Percentiles rank a stretch among this genome's conserved stretches.
These are phyloP conservation scores for Leucoraja ocellata DNA, from an alignment of 2,797 vertebrate genomes.

Conservation along the genomic window DNA sequence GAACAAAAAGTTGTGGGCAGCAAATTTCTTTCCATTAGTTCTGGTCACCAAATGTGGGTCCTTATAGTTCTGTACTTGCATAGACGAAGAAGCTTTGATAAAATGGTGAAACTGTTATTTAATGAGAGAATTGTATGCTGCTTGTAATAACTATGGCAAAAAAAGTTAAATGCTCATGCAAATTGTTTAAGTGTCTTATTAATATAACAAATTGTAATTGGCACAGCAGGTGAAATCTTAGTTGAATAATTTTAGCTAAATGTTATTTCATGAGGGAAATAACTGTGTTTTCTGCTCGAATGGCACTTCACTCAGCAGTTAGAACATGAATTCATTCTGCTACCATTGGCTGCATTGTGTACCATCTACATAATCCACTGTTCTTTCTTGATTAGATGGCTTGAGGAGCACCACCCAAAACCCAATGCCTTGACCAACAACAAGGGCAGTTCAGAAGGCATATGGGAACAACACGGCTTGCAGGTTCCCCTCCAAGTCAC, in stretches of 20 bases:
- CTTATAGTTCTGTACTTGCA: neutral
- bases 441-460: no score
- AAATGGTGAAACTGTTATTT: neutral
- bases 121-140: neutral
- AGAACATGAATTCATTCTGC: no score
- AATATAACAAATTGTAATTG: conserved; percentile 11
- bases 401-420: no score
- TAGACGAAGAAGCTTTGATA: neutral
- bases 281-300: neutral
- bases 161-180: neutral
- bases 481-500: no score
- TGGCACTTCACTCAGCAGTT: no score
- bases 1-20: neutral
- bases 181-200: conserved; percentile 29
- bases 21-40: neutral
- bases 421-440: no score
- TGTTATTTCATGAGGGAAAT: neutral
- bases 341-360: no score
- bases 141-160: neutral
- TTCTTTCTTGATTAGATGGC: no score
- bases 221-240: neutral
- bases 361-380: no score
- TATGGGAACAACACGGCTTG: no score
- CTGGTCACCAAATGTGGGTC: neutral
- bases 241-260: conserved; percentile 6